Evolutionary conservation across 2,113 vertebrate species (phyloP).

Genomic region (Corydoras sp.): DNA sequence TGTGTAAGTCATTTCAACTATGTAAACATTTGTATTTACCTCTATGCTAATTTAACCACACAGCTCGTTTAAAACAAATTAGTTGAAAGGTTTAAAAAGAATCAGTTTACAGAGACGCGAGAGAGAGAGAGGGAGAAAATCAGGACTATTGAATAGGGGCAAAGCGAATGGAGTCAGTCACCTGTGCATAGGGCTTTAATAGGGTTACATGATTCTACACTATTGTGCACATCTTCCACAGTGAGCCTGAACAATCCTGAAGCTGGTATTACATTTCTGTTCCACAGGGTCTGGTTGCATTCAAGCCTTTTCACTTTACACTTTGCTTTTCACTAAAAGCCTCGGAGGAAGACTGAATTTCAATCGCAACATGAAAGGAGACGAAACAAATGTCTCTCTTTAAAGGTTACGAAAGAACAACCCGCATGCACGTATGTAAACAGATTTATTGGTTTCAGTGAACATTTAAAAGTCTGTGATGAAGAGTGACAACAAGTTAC

Average conservation of each 20-base stretch:
- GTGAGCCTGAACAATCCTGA: constrained; percentile 30
- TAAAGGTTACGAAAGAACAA: too few relatives aligned
- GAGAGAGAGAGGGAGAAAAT: background rate
- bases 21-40: background rate
- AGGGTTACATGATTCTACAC: constrained; percentile 23
- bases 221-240: constrained; percentile 31
- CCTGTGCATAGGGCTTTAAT: constrained; percentile 17
- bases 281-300: constrained; percentile 31
- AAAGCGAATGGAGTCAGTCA: background rate
- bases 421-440: too few relatives aligned
- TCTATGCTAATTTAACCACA: background rate
- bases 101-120: background rate
- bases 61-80: background rate
- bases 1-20: background rate
- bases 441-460: too few relatives aligned
- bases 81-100: constrained; percentile 1
- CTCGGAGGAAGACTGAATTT: constrained; percentile 30
- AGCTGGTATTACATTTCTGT: constrained; percentile 37
- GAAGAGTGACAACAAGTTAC: too few relatives aligned
- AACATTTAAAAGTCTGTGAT: too few relatives aligned
- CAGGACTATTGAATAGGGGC: too few relatives aligned
- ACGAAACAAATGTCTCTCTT: constrained; percentile 11
- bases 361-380: constrained; percentile 24
- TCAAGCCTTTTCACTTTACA: constrained; percentile 34
- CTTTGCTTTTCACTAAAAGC: constrained; percentile 22